Conservation (phyloP, 2,797 vertebrate genomes). For the Anniella stebbinsi region DNA sequence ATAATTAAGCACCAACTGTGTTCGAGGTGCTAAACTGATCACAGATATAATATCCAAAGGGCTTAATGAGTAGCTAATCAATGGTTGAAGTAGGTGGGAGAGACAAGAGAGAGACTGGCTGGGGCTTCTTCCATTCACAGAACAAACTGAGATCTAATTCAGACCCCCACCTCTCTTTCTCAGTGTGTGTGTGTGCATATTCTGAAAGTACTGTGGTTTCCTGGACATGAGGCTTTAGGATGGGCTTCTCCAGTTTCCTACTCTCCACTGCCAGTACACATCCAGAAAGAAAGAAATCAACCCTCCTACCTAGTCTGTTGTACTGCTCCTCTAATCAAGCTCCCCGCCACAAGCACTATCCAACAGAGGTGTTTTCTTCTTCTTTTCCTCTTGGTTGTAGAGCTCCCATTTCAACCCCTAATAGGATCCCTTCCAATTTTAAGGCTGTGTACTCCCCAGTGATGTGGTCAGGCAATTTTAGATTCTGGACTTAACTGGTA, state of each 20-base stretch:
- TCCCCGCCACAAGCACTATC: too few relatives aligned
- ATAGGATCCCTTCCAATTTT: background rate
- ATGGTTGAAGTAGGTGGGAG: background rate
- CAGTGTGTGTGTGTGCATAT: background rate
- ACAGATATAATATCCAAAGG: background rate
- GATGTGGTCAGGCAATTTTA: background rate
- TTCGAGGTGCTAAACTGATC: background rate
- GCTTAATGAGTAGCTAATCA: background rate
- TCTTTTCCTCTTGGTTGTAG: background rate
- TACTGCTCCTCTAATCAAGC: background rate
- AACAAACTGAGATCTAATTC: background rate
- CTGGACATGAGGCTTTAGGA: background rate
- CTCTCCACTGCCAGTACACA: too few relatives aligned
- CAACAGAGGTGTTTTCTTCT: background rate
- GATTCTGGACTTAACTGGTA: background rate
- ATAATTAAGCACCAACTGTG: slow-evolving; percentile 7
- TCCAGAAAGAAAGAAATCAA: background rate
- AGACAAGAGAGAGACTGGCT: background rate
- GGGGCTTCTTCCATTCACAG: too few relatives aligned
- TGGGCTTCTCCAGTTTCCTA: background rate
- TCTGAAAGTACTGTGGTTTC: background rate
- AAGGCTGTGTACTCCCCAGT: background rate
- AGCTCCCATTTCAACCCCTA: background rate
- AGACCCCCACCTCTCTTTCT: background rate
- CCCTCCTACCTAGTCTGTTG: background rate